Evolutionary conservation across 2,888 invertebrate genomes (phyloP), one percentile per base, ranked within the genome.

Genomic region (Dynastes grantii): DNA sequence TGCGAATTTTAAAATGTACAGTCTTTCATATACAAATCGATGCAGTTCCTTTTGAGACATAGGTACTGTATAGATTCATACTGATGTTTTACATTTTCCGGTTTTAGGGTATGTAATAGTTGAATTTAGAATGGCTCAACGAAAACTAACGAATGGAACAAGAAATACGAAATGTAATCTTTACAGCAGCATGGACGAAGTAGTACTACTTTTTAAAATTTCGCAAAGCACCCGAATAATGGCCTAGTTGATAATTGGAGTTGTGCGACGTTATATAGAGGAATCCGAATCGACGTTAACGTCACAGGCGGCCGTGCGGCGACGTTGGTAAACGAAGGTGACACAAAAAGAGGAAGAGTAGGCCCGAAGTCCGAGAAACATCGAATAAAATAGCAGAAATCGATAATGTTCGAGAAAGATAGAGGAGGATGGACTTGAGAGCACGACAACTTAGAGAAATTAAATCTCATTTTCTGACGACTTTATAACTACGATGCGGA

Each of bases 211-310:
- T 0, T 8, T 11, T 45, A 8, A 45, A 45, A 45, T 45, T 45
- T 45, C 2, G 9, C 45, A 45, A 45, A 45, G 11, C 8, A 0
- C 11, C 45, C 8, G 11, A 55, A 16, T 78, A 78, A 78, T 16
- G 70, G 16, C 58, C 76, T 76, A 63, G 76, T 78, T 78, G 40
- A 63, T 78, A 76, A 76, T 76, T 70, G 76, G 55, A 63, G 27
- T 68, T 73, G 40, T 71, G 16, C 37, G 55, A 22, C 40, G 73
- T 73, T 73, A 40, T 22, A 22, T 40, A 22, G 40, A 45, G 27
- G 61, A 61, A 73, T 61, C 40, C 61, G 45, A 45, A 40, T 73
- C 61, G 58, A 61, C 27, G 71, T 40, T 22, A 73, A 61, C 61
- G 73, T 73, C 73, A 61, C 22, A 73, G 61, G 37, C 71, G 61